These are phyloP conservation scores for Anseranas semipalmata DNA, from an alignment of 2,113 vertebrate species.

Conservation along the genomic window DNA sequence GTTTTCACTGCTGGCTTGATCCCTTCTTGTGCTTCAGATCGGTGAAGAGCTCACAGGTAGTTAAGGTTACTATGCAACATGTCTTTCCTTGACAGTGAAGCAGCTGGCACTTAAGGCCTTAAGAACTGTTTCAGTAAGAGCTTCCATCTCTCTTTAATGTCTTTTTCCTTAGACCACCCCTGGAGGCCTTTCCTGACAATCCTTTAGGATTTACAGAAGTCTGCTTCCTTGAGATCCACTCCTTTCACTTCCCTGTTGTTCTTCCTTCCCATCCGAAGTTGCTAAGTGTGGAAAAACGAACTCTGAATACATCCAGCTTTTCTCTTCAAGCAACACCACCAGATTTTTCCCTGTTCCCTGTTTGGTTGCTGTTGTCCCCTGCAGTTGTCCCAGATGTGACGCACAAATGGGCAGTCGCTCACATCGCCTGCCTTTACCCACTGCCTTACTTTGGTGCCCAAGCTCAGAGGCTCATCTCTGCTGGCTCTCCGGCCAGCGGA, in stretches of 20 bases:
- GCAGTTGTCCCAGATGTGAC: background rate
- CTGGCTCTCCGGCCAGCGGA: background rate
- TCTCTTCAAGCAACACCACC: background rate
- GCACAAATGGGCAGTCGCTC: background rate
- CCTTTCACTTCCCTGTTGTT: background rate
- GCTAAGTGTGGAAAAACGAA: background rate
- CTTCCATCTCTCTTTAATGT: background rate
- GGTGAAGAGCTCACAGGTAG: background rate
- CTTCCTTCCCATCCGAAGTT: background rate
- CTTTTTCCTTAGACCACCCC: background rate
- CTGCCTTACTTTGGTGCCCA: background rate
- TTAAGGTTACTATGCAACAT: background rate
- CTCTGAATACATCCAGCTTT: background rate
- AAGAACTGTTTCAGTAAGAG: background rate
- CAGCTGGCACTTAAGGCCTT: background rate
- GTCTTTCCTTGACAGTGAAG: background rate
- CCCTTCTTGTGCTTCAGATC: background rate
- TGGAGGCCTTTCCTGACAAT: background rate
- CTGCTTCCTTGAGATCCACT: background rate
- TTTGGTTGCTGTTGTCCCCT: background rate
- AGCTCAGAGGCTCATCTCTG: background rate
- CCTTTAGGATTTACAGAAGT: background rate
- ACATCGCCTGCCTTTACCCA: background rate
- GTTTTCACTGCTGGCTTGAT: background rate
- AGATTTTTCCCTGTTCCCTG: accelerated